Percentiles rank a stretch among this genome's conserved stretches.
Conservation (phyloP, 2,113 vertebrate species). For the Sinocyclocheilus anshuiensis region DNA sequence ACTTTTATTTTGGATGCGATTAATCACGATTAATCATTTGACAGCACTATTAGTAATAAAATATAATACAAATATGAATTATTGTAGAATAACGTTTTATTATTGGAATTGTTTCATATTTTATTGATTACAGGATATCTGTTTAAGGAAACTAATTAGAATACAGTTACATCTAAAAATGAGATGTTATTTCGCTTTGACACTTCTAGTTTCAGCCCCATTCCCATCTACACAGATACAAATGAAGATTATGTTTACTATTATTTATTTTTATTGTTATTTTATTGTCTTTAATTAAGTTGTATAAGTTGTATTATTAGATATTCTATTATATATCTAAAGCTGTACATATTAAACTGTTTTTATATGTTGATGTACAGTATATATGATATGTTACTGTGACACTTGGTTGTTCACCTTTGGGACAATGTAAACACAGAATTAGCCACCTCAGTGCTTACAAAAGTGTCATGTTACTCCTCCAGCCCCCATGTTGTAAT, state of each 20-base stretch:
- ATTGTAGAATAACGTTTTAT: neutral
- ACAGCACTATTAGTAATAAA: neutral
- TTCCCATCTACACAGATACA: neutral
- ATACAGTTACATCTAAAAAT: neutral
- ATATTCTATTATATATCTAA: neutral
- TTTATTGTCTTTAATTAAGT: neutral
- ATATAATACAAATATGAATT: neutral
- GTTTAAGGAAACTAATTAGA: neutral
- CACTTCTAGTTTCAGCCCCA: neutral
- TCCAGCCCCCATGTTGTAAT: slow-evolving; percentile 21
- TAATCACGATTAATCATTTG: no score
- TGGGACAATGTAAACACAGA: slow-evolving; percentile 18
- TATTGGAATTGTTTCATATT: neutral
- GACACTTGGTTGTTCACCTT: slow-evolving; percentile 15
- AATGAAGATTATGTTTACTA: neutral
- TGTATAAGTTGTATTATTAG: neutral
- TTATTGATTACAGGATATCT: neutral
- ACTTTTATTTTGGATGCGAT: no score
- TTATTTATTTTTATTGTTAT: neutral
- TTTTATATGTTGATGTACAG: neutral
- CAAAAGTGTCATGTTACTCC: slow-evolving; percentile 32
- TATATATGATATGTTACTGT: neutral
- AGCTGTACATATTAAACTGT: neutral
- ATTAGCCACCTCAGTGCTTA: slow-evolving; percentile 19
- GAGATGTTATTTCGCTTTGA: neutral